A percentile compares a stretch with the other conserved stretches of the same genome.
phyloP scores from a whole-genome alignment of 1,140 invertebrate species.

The Drosophila tristis region DNA sequence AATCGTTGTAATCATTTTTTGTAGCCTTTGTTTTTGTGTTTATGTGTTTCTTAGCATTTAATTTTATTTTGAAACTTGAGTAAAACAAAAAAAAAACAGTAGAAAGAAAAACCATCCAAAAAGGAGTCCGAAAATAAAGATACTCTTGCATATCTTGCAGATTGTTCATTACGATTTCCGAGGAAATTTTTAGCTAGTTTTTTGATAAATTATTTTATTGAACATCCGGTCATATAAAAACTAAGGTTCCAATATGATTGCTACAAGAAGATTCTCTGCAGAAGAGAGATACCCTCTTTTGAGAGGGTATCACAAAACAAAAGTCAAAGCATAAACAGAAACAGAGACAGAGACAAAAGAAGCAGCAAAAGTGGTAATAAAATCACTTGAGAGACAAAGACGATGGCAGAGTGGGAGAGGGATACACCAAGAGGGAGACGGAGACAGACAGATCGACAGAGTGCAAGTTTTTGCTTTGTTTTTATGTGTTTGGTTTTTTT shows the following conservation, averaged over 20 bases:
- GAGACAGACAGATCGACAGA: conserved; percentile 14
- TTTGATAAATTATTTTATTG: too few relatives aligned
- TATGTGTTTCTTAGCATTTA: conserved; percentile 51
- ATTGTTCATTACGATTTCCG: too few relatives aligned
- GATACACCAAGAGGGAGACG: not conserved
- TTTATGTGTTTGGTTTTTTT: conserved; percentile 46
- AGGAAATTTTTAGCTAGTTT: too few relatives aligned
- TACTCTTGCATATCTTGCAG: too few relatives aligned
- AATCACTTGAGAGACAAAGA: conserved; percentile 54
- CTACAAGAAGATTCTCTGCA: too few relatives aligned
- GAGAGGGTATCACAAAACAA: conserved; percentile 14
- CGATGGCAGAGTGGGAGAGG: not conserved
- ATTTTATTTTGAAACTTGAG: conserved; percentile 64
- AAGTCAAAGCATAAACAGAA: conserved; percentile 33
- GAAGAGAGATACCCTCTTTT: too few relatives aligned
- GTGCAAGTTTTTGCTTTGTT: conserved; percentile 31
- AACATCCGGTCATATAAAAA: too few relatives aligned
- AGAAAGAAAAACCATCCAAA: too few relatives aligned
- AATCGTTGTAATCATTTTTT: conserved; percentile 72
- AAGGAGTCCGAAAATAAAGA: conserved; percentile 10
- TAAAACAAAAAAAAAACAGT: conserved; percentile 31
- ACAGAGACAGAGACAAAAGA: conserved; percentile 31
- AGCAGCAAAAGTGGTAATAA: conserved; percentile 56
- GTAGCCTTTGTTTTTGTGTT: conserved; percentile 12
- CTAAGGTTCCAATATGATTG: too few relatives aligned